Conservation (phyloP, 2,113 vertebrate species). For the Pluvianellus socialis region DNA sequence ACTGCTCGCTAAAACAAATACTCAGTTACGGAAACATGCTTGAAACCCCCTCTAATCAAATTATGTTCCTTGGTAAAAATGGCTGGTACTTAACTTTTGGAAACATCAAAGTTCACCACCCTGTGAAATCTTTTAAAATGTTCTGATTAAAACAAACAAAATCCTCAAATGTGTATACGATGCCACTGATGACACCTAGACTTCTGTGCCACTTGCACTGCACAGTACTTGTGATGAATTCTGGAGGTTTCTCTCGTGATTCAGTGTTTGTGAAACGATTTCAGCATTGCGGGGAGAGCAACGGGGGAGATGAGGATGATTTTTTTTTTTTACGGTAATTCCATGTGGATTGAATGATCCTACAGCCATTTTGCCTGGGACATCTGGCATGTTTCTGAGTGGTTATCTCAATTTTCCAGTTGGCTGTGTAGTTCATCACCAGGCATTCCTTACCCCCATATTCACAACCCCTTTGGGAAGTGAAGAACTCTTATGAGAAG, state of each 20-base stretch:
- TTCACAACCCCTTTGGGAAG: not conserved
- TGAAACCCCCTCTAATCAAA: not conserved
- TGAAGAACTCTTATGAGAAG: not conserved
- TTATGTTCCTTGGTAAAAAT: not conserved
- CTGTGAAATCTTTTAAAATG: not conserved
- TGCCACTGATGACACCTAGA: not conserved
- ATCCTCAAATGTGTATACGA: not conserved
- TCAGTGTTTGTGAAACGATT: not conserved
- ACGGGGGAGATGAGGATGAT: not conserved
- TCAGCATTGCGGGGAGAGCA: not conserved
- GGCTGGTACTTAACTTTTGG: not conserved
- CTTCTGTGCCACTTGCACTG: not conserved
- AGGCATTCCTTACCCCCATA: not conserved
- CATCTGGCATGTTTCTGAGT: not conserved
- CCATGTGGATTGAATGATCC: not conserved
- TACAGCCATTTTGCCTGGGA: not conserved
- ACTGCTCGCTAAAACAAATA: not conserved
- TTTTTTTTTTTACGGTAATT: not conserved
- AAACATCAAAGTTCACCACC: not conserved
- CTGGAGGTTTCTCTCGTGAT: not conserved
- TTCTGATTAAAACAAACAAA: not conserved
- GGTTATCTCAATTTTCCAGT: not conserved
- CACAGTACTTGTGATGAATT: not conserved
- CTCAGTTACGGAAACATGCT: not conserved
- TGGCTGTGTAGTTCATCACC: not conserved